Conservation (phyloP, 2,113 vertebrate species). For the Peromyscus leucopus region DNA sequence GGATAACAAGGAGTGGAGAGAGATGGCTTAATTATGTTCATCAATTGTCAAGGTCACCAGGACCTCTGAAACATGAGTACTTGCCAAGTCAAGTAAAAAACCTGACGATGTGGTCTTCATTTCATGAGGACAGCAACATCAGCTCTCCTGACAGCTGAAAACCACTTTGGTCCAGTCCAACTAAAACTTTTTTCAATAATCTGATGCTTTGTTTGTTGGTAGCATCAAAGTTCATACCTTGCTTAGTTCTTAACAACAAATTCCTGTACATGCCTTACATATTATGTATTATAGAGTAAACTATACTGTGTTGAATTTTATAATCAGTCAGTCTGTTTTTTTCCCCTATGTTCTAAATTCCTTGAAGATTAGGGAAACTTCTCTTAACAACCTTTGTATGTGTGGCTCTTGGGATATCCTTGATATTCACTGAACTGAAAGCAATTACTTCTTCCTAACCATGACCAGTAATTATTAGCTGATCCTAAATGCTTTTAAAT, state of each 20-base stretch:
- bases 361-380: conserved; percentile 23
- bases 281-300: background rate
- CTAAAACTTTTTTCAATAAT: background rate
- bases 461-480: background rate
- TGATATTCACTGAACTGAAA: conserved; percentile 41
- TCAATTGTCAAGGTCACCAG: background rate
- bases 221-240: background rate
- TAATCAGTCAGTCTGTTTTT: background rate
- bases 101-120: background rate
- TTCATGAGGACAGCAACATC: background rate
- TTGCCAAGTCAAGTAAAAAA: background rate
- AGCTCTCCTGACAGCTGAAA: background rate
- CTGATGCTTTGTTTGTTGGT: background rate
- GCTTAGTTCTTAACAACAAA: background rate
- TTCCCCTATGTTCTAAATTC: background rate
- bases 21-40: background rate
- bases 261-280: background rate
- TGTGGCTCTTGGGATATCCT: background rate
- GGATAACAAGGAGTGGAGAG: background rate
- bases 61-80: background rate
- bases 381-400: background rate
- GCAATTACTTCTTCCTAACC: conserved; percentile 23
- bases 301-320: conserved; percentile 29
- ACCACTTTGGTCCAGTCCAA: background rate
- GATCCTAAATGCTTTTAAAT: conserved; percentile 50